These are phyloP conservation scores for Lagocephalus sceleratus DNA, from an alignment of 2,797 vertebrate genomes.

Conservation along the genomic window DNA sequence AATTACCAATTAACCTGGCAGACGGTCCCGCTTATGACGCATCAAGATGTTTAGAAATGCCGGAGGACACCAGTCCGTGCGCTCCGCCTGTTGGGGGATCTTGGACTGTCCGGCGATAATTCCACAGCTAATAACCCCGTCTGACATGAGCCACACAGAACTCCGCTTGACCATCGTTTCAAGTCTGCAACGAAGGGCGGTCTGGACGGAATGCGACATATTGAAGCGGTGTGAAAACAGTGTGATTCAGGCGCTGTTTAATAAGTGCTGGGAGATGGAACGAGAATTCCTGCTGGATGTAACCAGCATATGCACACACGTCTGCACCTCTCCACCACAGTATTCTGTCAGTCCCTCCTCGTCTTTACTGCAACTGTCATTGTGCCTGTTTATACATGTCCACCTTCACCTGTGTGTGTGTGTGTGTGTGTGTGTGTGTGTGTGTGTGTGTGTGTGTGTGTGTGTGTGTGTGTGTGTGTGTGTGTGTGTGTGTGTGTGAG, in stretches of 20 bases:
- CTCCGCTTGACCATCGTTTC: too few relatives aligned
- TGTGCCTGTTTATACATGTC: not conserved
- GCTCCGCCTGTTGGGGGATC: slow-evolving; percentile 9
- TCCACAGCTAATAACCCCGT: too few relatives aligned
- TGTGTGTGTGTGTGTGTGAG: slow-evolving; percentile 2
- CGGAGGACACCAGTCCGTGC: slow-evolving; percentile 1
- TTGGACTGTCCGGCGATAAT: not conserved
- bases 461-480: slow-evolving; percentile 7
- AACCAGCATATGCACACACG: slow-evolving; percentile 25
- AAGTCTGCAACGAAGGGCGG: too few relatives aligned
- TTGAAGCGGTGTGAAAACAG: too few relatives aligned
- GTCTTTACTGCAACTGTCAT: not conserved
- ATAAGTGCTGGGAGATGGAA: not conserved
- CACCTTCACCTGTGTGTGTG: slow-evolving; percentile 10
- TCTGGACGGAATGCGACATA: too few relatives aligned
- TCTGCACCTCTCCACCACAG: slow-evolving; percentile 21
- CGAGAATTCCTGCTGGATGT: slow-evolving; percentile 39
- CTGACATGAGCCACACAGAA: too few relatives aligned
- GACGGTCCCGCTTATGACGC: slow-evolving; percentile 30
- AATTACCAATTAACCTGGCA: slow-evolving; percentile 56
- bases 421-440: slow-evolving; percentile 3
- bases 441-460: slow-evolving; percentile 5
- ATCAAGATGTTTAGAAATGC: slow-evolving; percentile 17
- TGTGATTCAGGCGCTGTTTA: not conserved
- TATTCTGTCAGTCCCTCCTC: slow-evolving; percentile 7